phyloP scores from a whole-genome alignment of 2,113 vertebrate genomes.

The Varanus salvator region DNA sequence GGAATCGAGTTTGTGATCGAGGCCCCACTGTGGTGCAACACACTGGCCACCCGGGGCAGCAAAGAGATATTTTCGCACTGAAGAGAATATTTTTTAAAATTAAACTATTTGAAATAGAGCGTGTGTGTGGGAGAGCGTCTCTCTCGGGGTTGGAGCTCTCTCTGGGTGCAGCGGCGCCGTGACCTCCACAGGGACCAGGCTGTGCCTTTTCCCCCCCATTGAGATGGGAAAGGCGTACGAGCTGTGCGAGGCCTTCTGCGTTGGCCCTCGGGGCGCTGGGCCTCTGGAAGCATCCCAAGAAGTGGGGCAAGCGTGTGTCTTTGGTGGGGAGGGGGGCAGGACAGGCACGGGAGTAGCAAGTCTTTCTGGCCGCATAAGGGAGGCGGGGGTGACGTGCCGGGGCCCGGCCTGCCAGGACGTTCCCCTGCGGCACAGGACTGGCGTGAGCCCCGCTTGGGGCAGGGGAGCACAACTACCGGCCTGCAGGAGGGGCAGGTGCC shows the following conservation, averaged over 20 bases:
- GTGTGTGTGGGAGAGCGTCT: neutral
- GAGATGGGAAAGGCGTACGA: too few species aligned
- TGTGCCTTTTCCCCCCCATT: too few species aligned
- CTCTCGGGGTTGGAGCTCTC: too few species aligned
- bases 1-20: constrained; percentile 71
- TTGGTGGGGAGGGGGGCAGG: neutral
- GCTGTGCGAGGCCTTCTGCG: too few species aligned
- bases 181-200: too few species aligned
- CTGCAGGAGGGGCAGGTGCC: too few species aligned
- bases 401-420: too few species aligned
- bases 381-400: neutral
- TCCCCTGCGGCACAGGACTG: neutral
- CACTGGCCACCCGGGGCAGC: constrained; percentile 70
- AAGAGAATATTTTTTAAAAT: constrained; percentile 85
- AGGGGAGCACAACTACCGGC: too few species aligned
- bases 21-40: constrained; percentile 70
- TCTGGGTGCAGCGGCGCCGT: too few species aligned
- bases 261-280: too few species aligned
- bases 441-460: too few species aligned
- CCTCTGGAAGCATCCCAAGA: too few species aligned
- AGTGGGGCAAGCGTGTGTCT: neutral
- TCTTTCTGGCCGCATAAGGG: neutral
- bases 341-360: neutral
- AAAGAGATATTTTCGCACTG: constrained; percentile 85
- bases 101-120: constrained; percentile 81